Evolutionary conservation across 2,888 invertebrate genomes (phyloP).

Genomic region (Tuberolachnus salignus): DNA sequence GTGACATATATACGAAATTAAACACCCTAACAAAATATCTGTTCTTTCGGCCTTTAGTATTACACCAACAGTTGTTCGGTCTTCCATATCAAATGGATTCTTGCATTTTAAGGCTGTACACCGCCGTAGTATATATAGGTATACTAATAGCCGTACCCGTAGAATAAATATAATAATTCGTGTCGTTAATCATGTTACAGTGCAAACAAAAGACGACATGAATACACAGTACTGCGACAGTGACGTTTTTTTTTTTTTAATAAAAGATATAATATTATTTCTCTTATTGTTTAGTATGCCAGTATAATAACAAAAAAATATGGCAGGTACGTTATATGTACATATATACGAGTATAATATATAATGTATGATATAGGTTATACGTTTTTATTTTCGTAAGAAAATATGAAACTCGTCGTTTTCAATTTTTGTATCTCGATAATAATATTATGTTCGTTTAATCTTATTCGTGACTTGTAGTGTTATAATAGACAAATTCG

Average conservation of each 20-base stretch:
- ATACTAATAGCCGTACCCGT: not conserved
- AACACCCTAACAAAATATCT: not conserved
- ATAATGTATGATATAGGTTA: too few species aligned
- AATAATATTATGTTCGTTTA: too few species aligned
- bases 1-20: not conserved
- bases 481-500: too few species aligned
- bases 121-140: too few species aligned
- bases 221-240: not conserved
- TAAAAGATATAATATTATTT: not conserved
- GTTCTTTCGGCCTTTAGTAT: not conserved
- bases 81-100: not conserved
- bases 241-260: not conserved
- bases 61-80: too few species aligned
- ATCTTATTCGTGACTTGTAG: too few species aligned
- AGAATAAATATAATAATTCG: constrained; percentile 7
- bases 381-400: too few species aligned
- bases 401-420: too few species aligned
- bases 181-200: not conserved
- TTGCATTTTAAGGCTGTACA: too few species aligned
- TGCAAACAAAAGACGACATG: not conserved
- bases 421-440: too few species aligned
- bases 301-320: not conserved
- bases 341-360: too few species aligned
- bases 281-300: not conserved
- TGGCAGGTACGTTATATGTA: not conserved